These are phyloP conservation scores for Syncerus caffer DNA, from an alignment of 2,797 vertebrate species.

Conservation along the genomic window DNA sequence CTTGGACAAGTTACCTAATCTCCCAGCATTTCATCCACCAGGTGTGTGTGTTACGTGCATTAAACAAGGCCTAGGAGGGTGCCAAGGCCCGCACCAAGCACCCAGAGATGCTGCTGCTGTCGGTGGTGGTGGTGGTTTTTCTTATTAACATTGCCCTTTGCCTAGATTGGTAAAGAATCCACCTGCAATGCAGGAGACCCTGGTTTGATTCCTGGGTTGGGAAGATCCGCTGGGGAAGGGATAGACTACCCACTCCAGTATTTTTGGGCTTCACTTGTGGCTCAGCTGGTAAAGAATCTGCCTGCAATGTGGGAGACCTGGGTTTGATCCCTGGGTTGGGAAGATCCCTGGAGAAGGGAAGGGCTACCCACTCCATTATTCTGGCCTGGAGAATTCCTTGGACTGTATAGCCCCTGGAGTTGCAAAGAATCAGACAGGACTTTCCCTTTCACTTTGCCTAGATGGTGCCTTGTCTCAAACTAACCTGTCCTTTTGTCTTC, in stretches of 20 bases:
- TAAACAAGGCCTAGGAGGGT: too few species aligned
- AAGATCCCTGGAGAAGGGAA: neutral
- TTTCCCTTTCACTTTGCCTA: neutral
- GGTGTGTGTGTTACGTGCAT: fast-evolving
- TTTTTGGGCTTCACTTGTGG: too few species aligned
- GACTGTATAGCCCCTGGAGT: neutral
- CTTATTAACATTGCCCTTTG: neutral
- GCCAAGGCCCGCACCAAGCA: neutral
- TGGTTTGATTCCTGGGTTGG: too few species aligned
- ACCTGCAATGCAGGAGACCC: too few species aligned
- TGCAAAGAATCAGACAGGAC: neutral
- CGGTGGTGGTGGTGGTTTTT: neutral
- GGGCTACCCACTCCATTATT: neutral
- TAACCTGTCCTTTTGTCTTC: neutral
- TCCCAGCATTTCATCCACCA: neutral
- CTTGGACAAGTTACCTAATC: neutral
- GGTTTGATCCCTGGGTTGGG: neutral
- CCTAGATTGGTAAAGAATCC: neutral
- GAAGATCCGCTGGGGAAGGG: too few species aligned
- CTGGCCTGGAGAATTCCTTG: neutral
- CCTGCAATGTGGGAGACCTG: neutral
- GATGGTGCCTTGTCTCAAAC: neutral
- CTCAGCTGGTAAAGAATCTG: neutral
- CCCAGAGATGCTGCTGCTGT: neutral
- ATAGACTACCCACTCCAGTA: too few species aligned